Base-by-base conservation (phyloP, 2,797 vertebrate species). In the Eulemur coronatus region DNA sequence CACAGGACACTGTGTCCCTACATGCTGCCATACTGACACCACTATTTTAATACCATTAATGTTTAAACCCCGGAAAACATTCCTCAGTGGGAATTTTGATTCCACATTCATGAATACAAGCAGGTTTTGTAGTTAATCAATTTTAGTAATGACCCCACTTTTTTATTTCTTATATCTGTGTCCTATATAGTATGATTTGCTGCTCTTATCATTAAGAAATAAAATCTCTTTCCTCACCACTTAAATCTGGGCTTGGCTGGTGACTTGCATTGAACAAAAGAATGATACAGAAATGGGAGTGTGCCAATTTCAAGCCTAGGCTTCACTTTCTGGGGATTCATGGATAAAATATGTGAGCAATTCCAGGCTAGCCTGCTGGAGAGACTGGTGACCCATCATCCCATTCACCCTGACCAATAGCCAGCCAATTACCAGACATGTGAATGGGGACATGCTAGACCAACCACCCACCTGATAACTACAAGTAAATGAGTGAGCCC, bases 61-160 rank as follows among this genome's bases (percentile, higher is more conserved):
- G 10, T 70, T 57, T 65, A 11, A 72, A 50, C 7, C 4, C 7
- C 15, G 35, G 28, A 6, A 72, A n/a, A 65, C 61, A 65, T 65
- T 33, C 33, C 24, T 13, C 30, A 35, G 1, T n/a, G 8, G 22
- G 10, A 10, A 46, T 78, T 96, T 87, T 61, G 10, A 69, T 63
- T 86, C 65, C 28, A 57, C 48, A 55, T 22, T 89, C 30, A 67
- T 8, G 5, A 93, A 35, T 30, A 59, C 5, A 46, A 82, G 4
- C n/a, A 61, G 59, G 61, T 15, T 92, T 76, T 95, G n/a, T 43
- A 67, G n/a, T 18, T 67, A 5, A 76, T 80, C 33, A 70, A 3
- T 85, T 87, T 87, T 24, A 61, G 0, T 33, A 84, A 86, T 28
- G 33, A 65, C 22, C 38, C 50, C 8, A 38, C 20, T 35, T 57